phyloP scores from a whole-genome alignment of 2,113 vertebrate species.

The Antigone vipio region DNA sequence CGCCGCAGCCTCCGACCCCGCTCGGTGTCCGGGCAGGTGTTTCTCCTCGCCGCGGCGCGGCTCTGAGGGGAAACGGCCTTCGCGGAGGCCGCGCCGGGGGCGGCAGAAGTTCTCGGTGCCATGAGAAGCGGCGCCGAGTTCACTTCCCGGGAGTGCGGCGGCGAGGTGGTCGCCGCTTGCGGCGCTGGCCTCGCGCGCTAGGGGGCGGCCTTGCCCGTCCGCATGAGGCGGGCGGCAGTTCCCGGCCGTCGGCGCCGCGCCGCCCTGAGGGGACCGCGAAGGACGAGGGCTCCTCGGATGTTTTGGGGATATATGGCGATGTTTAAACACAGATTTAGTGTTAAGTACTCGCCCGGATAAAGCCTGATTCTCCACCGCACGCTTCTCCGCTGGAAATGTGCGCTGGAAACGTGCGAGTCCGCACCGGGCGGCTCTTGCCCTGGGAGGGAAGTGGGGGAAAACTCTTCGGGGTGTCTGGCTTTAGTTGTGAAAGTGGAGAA shows the following conservation, averaged over 20 bases:
- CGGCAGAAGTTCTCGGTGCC: not conserved
- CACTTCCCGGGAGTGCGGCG: not conserved
- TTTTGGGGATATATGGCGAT: fast-evolving
- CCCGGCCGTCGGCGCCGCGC: not conserved
- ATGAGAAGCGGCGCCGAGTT: not conserved
- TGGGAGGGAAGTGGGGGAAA: not conserved
- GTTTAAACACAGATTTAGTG: fast-evolving
- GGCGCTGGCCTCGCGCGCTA: not conserved
- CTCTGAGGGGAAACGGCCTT: not conserved
- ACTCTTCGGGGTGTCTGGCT: too few relatives aligned
- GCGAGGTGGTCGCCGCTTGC: not conserved
- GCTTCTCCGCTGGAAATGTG: not conserved
- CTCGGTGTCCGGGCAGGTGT: not conserved
- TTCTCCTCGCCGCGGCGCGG: not conserved
- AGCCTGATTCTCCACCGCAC: not conserved
- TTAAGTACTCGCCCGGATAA: fast-evolving
- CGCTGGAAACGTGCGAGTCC: not conserved
- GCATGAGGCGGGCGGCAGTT: not conserved
- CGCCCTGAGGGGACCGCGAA: not conserved
- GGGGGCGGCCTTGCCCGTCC: not conserved
- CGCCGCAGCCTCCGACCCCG: not conserved
- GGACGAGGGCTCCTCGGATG: fast-evolving
- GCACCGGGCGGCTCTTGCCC: too few relatives aligned
- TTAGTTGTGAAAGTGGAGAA: not conserved
- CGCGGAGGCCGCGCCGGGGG: too few relatives aligned